phyloP scores from a whole-genome alignment of 2,113 vertebrate species.

The Melanostigma gelatinosum region DNA sequence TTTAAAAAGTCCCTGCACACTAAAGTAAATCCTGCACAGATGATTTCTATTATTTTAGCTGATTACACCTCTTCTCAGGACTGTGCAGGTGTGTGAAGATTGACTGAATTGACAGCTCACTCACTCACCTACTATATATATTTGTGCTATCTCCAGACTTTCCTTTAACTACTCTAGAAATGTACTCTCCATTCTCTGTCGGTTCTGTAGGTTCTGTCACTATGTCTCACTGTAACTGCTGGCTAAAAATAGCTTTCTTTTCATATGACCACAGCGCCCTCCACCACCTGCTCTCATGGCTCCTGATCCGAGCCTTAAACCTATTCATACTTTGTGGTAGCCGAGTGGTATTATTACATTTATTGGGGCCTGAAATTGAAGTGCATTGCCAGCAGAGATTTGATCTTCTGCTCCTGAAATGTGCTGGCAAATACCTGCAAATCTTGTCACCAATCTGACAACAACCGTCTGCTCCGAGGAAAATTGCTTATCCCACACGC shows the following conservation, averaged over 20 bases:
- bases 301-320: conserved; percentile 2
- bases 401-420: conserved; percentile 37
- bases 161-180: background rate
- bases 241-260: conserved; percentile 2
- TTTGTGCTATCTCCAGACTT: background rate
- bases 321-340: conserved; percentile 25
- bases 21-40: background rate
- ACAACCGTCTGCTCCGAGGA: conserved; percentile 51
- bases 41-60: background rate
- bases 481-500: conserved; percentile 55
- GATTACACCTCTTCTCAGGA: background rate
- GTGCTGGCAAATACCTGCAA: conserved; percentile 17
- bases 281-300: conserved; percentile 33
- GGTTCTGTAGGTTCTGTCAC: background rate
- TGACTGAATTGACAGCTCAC: background rate
- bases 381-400: conserved; percentile 40
- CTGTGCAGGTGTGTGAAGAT: no score
- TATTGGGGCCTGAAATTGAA: conserved; percentile 43
- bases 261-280: conserved; percentile 15
- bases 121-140: background rate
- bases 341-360: conserved; percentile 39
- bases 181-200: background rate
- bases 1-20: background rate
- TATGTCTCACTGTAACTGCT: background rate
- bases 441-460: conserved; percentile 53